phyloP scores from a whole-genome alignment of 2,113 vertebrate species.

The Limanda limanda region DNA sequence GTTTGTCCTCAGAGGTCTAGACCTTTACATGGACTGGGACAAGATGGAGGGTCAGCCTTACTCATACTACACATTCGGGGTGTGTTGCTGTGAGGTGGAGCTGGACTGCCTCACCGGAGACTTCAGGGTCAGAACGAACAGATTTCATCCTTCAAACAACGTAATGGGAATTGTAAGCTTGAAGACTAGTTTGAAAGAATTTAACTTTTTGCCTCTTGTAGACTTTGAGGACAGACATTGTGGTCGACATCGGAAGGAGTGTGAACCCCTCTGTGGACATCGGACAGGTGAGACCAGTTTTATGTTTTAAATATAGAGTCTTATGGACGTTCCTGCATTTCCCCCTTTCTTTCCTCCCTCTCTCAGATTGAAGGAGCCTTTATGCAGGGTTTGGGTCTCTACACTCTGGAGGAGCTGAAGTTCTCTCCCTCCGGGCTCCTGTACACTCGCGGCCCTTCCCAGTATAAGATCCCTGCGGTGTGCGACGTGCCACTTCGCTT shows the following conservation, averaged over 20 bases:
- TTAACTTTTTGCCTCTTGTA: slow-evolving; percentile 52
- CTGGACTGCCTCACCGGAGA: slow-evolving; percentile 91
- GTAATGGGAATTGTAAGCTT: no score
- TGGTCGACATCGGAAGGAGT: slow-evolving; percentile 86
- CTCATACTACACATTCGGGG: slow-evolving; percentile 86
- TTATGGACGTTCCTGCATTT: background rate
- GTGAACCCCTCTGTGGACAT: slow-evolving; percentile 91
- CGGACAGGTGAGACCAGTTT: slow-evolving; percentile 84
- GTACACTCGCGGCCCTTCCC: slow-evolving; percentile 84
- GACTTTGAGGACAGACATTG: slow-evolving; percentile 88
- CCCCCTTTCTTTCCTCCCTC: background rate
- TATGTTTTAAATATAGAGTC: no score
- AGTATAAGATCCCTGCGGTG: slow-evolving; percentile 89
- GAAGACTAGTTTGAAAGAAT: background rate
- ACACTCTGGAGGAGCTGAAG: slow-evolving; percentile 88
- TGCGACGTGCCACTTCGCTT: slow-evolving; percentile 87
- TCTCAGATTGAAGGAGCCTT: slow-evolving; percentile 89
- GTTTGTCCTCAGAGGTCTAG: slow-evolving; percentile 81
- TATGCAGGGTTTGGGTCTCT: slow-evolving; percentile 88
- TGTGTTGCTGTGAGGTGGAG: slow-evolving; percentile 91
- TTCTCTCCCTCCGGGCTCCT: slow-evolving; percentile 86
- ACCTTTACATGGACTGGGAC: slow-evolving; percentile 87
- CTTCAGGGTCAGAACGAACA: slow-evolving; percentile 84
- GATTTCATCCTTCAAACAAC: background rate
- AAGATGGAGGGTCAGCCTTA: slow-evolving; percentile 87